A percentile compares a stretch with the other conserved stretches of the same genome.
Conservation (phyloP, 2,113 vertebrate species). For the Potamarius usumacintae region DNA sequence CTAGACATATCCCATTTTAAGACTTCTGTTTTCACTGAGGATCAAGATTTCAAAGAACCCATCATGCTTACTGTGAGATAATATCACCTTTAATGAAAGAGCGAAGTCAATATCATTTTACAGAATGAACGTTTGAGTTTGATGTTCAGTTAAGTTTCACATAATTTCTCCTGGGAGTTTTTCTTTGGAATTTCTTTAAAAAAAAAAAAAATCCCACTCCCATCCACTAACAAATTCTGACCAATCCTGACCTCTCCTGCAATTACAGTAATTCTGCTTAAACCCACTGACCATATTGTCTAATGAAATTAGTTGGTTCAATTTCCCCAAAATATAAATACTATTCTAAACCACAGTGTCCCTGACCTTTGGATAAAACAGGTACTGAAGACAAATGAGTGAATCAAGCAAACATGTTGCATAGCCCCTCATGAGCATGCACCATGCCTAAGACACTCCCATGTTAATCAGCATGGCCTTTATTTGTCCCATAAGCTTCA, state of each 20-base stretch:
- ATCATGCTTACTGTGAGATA: neutral
- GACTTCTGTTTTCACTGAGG: neutral
- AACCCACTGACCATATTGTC: neutral
- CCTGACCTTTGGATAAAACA: neutral
- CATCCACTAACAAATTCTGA: neutral
- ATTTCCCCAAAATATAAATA: neutral
- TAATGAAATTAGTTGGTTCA: neutral
- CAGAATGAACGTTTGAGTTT: neutral
- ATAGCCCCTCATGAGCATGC: neutral
- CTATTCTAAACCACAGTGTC: neutral
- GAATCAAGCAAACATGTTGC: neutral
- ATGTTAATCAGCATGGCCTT: neutral
- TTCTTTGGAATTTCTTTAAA: no score
- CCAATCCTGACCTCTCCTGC: neutral
- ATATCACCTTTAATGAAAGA: neutral
- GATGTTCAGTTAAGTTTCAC: neutral
- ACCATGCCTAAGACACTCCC: neutral
- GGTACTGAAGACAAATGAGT: neutral
- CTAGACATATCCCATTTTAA: neutral
- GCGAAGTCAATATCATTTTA: neutral
- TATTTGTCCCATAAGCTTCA: neutral
- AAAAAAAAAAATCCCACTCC: neutral
- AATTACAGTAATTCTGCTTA: neutral
- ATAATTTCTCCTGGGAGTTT: neutral
- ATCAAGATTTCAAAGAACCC: slow-evolving; percentile 7